Base-by-base conservation (phyloP, 2,888 invertebrate species). In the Athrips mouffetella region DNA sequence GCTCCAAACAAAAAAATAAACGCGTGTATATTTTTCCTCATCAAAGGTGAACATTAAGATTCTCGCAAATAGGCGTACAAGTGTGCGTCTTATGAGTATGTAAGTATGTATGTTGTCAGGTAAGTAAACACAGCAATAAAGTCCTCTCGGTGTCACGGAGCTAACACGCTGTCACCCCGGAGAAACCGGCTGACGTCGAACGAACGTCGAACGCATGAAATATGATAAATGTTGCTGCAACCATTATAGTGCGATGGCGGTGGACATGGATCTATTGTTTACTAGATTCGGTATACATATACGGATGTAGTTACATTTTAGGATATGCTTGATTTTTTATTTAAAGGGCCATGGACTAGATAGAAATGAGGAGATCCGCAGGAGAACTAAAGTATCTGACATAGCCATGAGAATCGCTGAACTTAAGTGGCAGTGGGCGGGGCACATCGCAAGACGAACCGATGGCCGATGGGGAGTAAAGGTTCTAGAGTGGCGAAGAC, bases 211-310 rank as follows among this genome's bases (percentile, higher is more conserved):
- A 59, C 65, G 45, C 65, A 73, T 79, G 79, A 76, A 80, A 75
- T 81, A 83, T 85, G 86, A 86, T 85, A 82, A 86, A 85, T 84
- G 84, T 86, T 84, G 72, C 73, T 73, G 69, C 70, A 67, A 68
- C 66, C 70, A 64, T 63, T 63, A 62, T 60, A 59, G 23, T 18
- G 53, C 54, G 58, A 58, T 55, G 58, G 53, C 65, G 61, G 57
- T 59, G 50, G 35, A 52, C 70, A 20, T 15, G 50, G 68, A 74
- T 4, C 50, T 30, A 11, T 8, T 6, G 2, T 25, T 7, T 15
- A 15, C 62, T 75, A 59, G 77, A 78, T 64, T n/a, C 15, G 25
- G 3, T 30, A 16, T 16, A n/a, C n/a, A n/a, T n/a, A n/a, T n/a
- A n/a, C n/a, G n/a, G n/a, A n/a, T n/a, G n/a, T n/a, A n/a, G n/a